A percentile compares a stretch with the other conserved stretches of the same genome.
Evolutionary conservation across 1,140 invertebrate genomes (phyloP).

Genomic region (Drosophila watanabei): DNA sequence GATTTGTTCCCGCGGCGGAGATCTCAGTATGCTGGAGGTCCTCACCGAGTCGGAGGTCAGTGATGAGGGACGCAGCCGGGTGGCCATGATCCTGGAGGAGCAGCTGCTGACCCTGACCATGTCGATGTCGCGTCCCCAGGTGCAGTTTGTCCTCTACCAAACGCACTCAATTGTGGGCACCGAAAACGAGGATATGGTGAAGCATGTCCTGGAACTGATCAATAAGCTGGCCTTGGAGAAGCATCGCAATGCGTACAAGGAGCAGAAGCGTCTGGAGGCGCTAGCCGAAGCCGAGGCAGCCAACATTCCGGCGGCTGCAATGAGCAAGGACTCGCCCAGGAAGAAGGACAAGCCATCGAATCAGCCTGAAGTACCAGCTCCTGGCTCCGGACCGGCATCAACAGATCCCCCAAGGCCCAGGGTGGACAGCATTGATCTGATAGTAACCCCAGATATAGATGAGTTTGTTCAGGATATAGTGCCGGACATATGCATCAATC

Average conservation of each 20-base stretch:
- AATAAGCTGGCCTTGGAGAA: conserved; percentile 88
- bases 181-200: conserved; percentile 89
- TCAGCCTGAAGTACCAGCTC: conserved; percentile 43
- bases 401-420: conserved; percentile 27
- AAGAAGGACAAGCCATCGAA: conserved; percentile 65
- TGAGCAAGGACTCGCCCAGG: conserved; percentile 68
- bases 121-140: conserved; percentile 90
- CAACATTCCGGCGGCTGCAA: conserved; percentile 78
- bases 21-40: conserved; percentile 89
- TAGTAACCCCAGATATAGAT: conserved; percentile 89
- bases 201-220: conserved; percentile 87
- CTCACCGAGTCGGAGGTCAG: conserved; percentile 89
- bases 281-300: conserved; percentile 76
- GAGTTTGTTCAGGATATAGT: conserved; percentile 88
- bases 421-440: conserved; percentile 70
- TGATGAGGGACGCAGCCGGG: conserved; percentile 87
- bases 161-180: conserved; percentile 89
- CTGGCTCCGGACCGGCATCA: background rate
- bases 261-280: conserved; percentile 76
- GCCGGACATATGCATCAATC: conserved; percentile 87
- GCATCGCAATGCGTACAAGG: conserved; percentile 86
- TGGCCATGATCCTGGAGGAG: conserved; percentile 88
- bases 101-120: conserved; percentile 89
- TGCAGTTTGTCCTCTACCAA: conserved; percentile 90
- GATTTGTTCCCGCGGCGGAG: conserved; percentile 89